Conservation (phyloP, 35 echinoderm and acorn worm genomes). For the Hemicentrotus pulcherrimus region DNA sequence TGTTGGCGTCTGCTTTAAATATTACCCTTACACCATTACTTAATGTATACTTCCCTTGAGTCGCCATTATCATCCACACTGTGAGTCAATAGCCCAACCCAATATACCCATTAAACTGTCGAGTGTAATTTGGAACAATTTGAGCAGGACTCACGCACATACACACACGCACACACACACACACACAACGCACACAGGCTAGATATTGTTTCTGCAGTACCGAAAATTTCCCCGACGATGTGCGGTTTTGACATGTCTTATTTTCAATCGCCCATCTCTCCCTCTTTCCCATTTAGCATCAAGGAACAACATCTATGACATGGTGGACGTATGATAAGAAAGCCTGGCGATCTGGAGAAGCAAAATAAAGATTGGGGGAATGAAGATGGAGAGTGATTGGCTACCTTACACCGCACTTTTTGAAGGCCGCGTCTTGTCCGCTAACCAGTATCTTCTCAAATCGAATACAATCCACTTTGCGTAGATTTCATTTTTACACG, state of each 20-base stretch:
- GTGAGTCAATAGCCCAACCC: neutral
- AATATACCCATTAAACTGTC: conserved; percentile 47
- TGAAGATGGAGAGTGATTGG: conserved; percentile 25
- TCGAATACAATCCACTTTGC: neutral
- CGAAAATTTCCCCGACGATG: neutral
- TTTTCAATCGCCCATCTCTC: neutral
- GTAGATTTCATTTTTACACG: neutral
- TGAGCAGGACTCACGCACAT: neutral
- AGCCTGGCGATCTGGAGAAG: neutral
- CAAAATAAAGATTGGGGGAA: neutral
- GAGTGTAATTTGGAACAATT: conserved; percentile 41
- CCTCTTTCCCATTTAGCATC: neutral
- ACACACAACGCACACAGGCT: neutral
- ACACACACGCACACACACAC: too few species aligned
- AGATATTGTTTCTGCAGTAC: neutral
- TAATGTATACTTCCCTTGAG: conserved; percentile 13
- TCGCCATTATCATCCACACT: neutral
- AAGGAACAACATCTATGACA: neutral
- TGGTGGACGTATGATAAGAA: neutral
- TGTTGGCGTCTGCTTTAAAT: neutral
- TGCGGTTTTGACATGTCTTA: neutral
- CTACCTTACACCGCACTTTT: conserved; percentile 26
- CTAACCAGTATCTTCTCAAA: neutral
- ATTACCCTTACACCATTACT: neutral
- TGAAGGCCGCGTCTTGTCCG: conserved; percentile 24